These are phyloP conservation scores for Dendrophyllia cribrosa DNA, from an alignment of 64 coral and sea anemone species.

Conservation along the genomic window DNA sequence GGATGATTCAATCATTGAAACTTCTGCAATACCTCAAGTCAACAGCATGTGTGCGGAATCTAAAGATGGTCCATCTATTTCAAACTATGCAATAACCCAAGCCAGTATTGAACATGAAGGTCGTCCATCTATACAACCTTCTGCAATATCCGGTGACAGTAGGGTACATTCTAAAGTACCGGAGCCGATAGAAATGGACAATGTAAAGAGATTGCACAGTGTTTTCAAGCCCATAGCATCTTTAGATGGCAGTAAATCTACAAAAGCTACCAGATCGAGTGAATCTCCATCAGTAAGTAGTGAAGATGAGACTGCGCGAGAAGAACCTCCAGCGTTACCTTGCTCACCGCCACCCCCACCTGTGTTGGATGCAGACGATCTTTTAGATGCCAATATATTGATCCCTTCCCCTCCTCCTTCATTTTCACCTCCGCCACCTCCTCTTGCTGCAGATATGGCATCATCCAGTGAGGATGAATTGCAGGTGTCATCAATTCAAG, in stretches of 20 bases:
- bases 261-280: not conserved
- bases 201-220: too few species aligned
- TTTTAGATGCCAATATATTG: conserved; percentile 26
- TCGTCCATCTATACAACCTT: not conserved
- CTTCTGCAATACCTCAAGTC: not conserved
- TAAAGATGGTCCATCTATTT: not conserved
- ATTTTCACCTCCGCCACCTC: conserved; percentile 11
- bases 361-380: conserved; percentile 22
- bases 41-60: not conserved
- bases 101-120: not conserved
- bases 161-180: not conserved
- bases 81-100: not conserved
- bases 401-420: not conserved
- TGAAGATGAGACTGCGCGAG: not conserved
- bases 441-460: not conserved
- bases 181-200: not conserved
- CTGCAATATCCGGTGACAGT: not conserved
- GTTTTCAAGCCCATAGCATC: not conserved
- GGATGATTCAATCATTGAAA: not conserved
- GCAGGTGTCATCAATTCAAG: not conserved
- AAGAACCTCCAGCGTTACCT: conserved; percentile 5
- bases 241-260: not conserved
- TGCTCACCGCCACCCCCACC: conserved; percentile 58
- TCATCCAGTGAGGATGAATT: not conserved
- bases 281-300: not conserved